Base-by-base conservation (phyloP, 35 echinoderm and acorn worm genomes). In the Nesometra sesokonis region DNA sequence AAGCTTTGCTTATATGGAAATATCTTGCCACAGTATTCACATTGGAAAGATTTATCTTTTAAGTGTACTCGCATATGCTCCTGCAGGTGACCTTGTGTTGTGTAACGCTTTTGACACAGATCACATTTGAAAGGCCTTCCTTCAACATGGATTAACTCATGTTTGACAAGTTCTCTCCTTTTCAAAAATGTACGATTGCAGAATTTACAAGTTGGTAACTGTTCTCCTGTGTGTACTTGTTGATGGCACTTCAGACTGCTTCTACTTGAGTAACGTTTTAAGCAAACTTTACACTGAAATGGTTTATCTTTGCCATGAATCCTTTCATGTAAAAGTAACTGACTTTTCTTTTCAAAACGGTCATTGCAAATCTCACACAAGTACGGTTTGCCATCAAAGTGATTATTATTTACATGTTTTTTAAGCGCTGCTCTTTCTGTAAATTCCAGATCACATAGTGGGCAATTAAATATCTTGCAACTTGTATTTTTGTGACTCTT, bases 41-140 rank as follows among this genome's bases (percentile, higher is more conserved):
- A 86, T 19, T 77, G 35, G 35, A 35, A 78, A 11, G 85, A 57
- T 78, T 17, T 32, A 35, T 77, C 85, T 30, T 35, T 33, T 17
- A 35, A 77, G 37, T 86, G 85, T 23, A 77, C 85, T 3, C 77
- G 85, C 57, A 77, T 35, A 35, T 86, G 85, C 29, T 77, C 76
- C 7, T 17, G 27, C 0, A 86, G 33, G 30, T 86, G 34, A 21
- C 31, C 9, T 35, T 78, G 77, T 35, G 47, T 77, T 11, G 52
- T 57, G 29, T 77, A 86, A 0, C 77, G 5, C 35, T 78, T 86
- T 9, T 27, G 46, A 77, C 85, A 86, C 0, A 35, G 8, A 31
- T 35, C 35, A 34, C 85, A 86, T 35, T 77, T 57, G 29, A 76
- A 86, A 1, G 85, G 85, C n/a, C 78, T 86, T 30, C 76, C 85